Evolutionary conservation across 2,113 vertebrate genomes (phyloP).

Genomic region (Microcebus ravelobensis): DNA sequence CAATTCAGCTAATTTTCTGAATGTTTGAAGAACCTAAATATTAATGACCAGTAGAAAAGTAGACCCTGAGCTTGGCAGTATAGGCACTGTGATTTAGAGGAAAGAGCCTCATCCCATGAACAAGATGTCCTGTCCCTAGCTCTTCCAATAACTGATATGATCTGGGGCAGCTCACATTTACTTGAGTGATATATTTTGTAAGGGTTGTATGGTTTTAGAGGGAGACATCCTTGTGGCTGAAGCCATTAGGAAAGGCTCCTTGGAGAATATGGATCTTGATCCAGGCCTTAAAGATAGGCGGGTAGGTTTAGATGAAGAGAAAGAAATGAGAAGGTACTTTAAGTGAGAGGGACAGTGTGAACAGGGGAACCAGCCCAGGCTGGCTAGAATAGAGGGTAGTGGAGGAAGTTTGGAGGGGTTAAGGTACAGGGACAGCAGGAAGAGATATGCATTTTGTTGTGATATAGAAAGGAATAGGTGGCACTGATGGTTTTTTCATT

Average conservation of each 20-base stretch:
- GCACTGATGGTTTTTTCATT: not conserved
- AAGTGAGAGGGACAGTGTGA: not conserved
- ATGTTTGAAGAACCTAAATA: not conserved
- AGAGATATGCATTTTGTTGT: not conserved
- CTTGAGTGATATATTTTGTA: not conserved
- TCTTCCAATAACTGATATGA: not conserved
- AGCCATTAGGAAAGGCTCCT: not conserved
- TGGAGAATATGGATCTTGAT: not conserved
- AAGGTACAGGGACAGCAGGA: not conserved
- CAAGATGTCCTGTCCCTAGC: not conserved
- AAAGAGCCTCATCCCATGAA: not conserved
- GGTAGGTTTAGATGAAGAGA: not conserved
- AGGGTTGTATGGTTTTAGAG: not conserved
- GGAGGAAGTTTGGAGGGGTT: not conserved
- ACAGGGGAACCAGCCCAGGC: not conserved
- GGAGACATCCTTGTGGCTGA: not conserved
- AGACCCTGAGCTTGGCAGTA: not conserved
- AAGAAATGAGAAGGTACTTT: not conserved
- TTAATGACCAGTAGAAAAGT: not conserved
- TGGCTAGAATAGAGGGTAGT: not conserved
- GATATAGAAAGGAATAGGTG: not conserved
- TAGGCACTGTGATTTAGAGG: not conserved
- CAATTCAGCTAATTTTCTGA: not conserved
- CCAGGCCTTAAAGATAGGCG: not conserved
- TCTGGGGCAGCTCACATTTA: too few species aligned